Base-by-base conservation (phyloP, 2,113 vertebrate species). In the Haemorhous mexicanus region DNA sequence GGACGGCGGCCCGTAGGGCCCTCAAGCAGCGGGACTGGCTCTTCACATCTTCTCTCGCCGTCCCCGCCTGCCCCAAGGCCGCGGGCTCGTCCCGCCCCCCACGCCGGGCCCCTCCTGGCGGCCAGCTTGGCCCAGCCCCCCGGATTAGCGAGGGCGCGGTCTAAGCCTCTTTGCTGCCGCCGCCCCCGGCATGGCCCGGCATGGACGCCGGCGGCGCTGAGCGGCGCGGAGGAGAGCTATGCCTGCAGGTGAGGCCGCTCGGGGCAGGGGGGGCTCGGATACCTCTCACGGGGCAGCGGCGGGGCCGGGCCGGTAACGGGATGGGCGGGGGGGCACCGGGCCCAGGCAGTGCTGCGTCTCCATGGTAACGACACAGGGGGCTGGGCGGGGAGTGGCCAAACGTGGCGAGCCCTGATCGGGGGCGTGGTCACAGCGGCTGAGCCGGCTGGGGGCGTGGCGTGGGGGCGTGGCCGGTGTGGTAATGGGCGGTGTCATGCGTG, bases 391-490 rank as follows among this genome's bases (percentile, higher is more conserved):
- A 2, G 81, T 16, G 63, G 11, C 39, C 59, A 56, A 43, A 43
- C 1, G 24, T 59, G 44, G 44, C 24, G 55, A 9, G 55, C 44
- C 7, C 15, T 0, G 35, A 1, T 5, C 6, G 19, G 35, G 30
- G 82, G 32, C 28, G 59, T 14, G 49, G 27, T 1, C 44, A 13
- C 7, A 15, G 9, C 18, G 9, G 27, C 39, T 39, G 32, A 8
- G 10, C 11, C 0, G 15, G 0, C 0, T 5, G 19, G 35, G 28
- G 69, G 18, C 32, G 52, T 11, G 49, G 16, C 1, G 7, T 13
- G 9, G 44, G 13, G 80, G 75, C 28, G 59, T 6, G 49, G 13
- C 2, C 19, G 0, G 0, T 0, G 6, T 0, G 0, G 0, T 1
- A 6, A 6, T 44, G 64, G 69, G 63, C 62, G 53, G 2, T 22